Base-by-base conservation (phyloP, 2,888 invertebrate species). In the Rhaphigaster nebulosa region DNA sequence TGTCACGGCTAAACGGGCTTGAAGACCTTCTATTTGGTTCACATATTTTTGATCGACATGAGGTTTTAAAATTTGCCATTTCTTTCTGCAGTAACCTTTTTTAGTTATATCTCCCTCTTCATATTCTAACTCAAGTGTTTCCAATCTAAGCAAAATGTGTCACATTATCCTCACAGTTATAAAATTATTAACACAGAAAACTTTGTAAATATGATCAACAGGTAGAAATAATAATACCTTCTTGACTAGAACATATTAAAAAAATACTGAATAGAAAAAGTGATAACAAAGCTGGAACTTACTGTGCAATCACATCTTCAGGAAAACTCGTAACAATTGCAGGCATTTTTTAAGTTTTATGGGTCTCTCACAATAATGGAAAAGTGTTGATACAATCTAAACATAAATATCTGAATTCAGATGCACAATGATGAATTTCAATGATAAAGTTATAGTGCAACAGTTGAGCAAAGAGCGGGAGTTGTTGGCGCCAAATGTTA, bases 11-110 rank as follows among this genome's bases (percentile, higher is more conserved):
- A 92, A 91, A 87, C 92, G 90, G 15, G 88, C 88, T 76, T 92
- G 92, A 15, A 93, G 90, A 38, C 89, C 84, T 45, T 92, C 88
- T 23, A 93, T 89, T 89, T 92, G 88, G 23, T 91, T 91, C 15
- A 89, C 60, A 26, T 92, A 87, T 52, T 92, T 89, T 5, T 88
- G 65, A 29, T 92, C 91, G 26, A 91, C 91, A 91, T 92, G 92
- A n/a, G 92, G 91, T 88, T 93, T 92, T 34, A 93, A 91, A 60
- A 93, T 50, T 45, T 91, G 91, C 93, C 93, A 93, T 91, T 93
- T 93, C 90, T 92, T 92, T 70, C 92, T 92, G 89, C 92, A 93
- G 87, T 92, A 93, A 26, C 92, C 93, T 91, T 93, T 93, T 87
- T 92, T 92, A 5, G 93, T 93, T 5, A 93, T 54, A 88, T 93